phyloP scores from a whole-genome alignment of 2,797 vertebrate species.

The Odontamblyopus rebecca region DNA sequence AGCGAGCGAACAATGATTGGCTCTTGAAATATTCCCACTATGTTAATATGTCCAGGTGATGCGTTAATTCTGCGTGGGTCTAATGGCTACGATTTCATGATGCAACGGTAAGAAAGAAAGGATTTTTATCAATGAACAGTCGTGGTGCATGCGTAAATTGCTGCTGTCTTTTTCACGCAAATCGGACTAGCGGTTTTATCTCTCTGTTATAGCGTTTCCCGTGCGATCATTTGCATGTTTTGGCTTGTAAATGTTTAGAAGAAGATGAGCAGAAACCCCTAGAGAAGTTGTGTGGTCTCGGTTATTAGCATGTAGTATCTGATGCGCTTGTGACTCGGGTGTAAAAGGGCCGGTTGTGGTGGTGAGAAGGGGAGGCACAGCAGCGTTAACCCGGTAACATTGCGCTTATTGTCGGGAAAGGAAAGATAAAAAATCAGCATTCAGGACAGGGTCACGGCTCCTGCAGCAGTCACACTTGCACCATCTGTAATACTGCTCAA shows the following conservation, averaged over 20 bases:
- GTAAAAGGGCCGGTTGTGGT: background rate
- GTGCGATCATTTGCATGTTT: background rate
- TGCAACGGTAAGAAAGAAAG: slow-evolving; percentile 33
- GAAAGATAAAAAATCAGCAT: slow-evolving; percentile 5
- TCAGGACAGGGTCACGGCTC: slow-evolving; percentile 4
- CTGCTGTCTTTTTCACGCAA: background rate
- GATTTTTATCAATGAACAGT: slow-evolving; percentile 14
- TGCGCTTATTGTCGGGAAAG: background rate
- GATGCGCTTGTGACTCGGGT: background rate
- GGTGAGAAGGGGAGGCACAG: too few species aligned
- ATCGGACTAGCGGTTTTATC: background rate
- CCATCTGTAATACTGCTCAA: background rate
- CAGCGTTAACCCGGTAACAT: background rate
- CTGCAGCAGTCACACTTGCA: background rate
- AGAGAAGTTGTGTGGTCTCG: background rate
- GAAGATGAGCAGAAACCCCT: background rate
- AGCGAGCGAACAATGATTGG: slow-evolving; percentile 56
- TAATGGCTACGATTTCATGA: slow-evolving; percentile 16
- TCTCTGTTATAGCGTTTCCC: slow-evolving; percentile 12
- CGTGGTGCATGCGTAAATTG: slow-evolving; percentile 15
- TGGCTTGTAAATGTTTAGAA: background rate
- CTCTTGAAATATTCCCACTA: slow-evolving; percentile 29
- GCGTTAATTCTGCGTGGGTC: slow-evolving; percentile 1
- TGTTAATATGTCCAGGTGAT: slow-evolving; percentile 10
- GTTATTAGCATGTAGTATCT: background rate